Evolutionary conservation across 2,113 vertebrate genomes (phyloP).

Genomic region (Scalopus aquaticus): DNA sequence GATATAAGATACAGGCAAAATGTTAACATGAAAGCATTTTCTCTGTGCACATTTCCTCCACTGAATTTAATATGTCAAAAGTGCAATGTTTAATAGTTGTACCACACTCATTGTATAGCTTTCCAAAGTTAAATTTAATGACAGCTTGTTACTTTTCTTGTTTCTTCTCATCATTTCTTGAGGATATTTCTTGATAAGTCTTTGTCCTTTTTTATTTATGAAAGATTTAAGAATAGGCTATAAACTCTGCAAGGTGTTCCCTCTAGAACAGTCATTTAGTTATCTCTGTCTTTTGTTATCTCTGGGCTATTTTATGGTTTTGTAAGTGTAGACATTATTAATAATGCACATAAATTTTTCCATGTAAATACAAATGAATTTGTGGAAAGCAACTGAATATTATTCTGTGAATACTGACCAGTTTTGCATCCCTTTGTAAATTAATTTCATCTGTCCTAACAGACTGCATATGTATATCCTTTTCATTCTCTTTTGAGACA

Average conservation of each 20-base stretch:
- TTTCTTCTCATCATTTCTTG: no score
- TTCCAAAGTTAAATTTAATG: background rate
- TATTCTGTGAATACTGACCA: background rate
- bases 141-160: no score
- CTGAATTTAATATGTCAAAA: background rate
- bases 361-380: background rate
- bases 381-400: background rate
- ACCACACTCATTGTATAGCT: background rate
- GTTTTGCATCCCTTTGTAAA: background rate
- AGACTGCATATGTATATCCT: background rate
- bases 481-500: background rate
- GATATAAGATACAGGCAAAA: background rate
- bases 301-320: background rate
- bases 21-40: background rate
- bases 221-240: background rate
- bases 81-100: background rate
- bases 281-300: background rate
- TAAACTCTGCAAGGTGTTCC: background rate
- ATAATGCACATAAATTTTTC: background rate
- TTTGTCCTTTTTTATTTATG: background rate
- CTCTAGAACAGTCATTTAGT: background rate
- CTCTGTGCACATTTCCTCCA: background rate
- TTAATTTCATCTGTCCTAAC: background rate
- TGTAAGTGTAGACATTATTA: background rate
- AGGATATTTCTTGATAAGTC: background rate